A percentile compares a stretch with the other conserved stretches of the same genome.
phyloP scores from a whole-genome alignment of 1,140 invertebrate genomes.

The Lepidurus couesii region DNA sequence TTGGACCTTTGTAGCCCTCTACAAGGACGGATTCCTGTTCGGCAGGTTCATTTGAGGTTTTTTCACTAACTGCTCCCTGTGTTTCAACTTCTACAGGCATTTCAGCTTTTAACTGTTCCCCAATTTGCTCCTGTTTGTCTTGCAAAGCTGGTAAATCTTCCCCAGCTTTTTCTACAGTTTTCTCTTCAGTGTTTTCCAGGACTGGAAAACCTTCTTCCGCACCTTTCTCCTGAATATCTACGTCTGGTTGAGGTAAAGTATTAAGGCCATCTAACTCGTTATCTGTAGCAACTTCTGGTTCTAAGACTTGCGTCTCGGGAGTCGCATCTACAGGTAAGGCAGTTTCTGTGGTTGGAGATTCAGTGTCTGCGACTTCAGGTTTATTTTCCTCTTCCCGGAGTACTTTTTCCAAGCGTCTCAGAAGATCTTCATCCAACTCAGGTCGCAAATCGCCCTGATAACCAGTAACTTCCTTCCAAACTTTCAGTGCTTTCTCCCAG shows the following conservation, averaged over 20 bases:
- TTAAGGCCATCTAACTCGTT: too few relatives aligned
- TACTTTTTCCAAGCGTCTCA: not conserved
- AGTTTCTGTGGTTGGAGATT: not conserved
- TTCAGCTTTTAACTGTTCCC: too few relatives aligned
- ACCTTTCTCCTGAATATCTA: too few relatives aligned
- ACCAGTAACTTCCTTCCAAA: constrained; percentile 47
- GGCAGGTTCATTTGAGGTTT: not conserved
- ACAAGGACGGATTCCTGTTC: constrained; percentile 12
- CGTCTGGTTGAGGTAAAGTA: too few relatives aligned
- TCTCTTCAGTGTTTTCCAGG: too few relatives aligned
- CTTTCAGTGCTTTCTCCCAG: constrained; percentile 47
- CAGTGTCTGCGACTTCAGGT: not conserved
- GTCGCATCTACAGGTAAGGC: not conserved
- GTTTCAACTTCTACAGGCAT: too few relatives aligned
- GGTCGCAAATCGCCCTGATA: constrained; percentile 46
- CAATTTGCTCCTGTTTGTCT: too few relatives aligned
- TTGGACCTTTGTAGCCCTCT: constrained; percentile 41
- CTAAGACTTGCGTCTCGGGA: not conserved
- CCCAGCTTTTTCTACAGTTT: too few relatives aligned
- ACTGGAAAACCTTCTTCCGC: too few relatives aligned
- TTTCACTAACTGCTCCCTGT: not conserved
- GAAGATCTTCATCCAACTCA: not conserved
- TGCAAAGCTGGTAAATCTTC: too few relatives aligned
- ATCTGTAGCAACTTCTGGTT: not conserved
- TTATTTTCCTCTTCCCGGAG: not conserved